Percentiles rank a stretch among this genome's conserved stretches.
Evolutionary conservation across 2,113 vertebrate genomes (phyloP).

Genomic region (Bubo bubo): DNA sequence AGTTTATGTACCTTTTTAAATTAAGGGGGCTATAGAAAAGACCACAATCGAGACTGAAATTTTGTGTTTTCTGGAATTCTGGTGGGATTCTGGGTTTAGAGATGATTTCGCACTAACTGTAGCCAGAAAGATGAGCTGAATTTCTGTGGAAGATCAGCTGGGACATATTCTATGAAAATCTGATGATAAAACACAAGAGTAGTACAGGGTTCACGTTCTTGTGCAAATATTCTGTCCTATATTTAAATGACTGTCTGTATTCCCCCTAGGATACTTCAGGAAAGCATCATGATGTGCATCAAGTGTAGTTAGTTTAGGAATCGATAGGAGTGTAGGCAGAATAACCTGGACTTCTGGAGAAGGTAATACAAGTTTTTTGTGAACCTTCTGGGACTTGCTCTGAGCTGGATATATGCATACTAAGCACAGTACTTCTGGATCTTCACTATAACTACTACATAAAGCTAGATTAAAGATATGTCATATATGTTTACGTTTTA

Average conservation of each 20-base stretch:
- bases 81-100: neutral
- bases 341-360: conserved; percentile 29
- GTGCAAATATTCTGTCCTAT: neutral
- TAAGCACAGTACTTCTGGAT: neutral
- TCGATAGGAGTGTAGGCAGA: neutral
- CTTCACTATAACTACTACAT: neutral
- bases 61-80: neutral
- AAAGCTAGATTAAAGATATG: neutral
- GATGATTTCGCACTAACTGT: neutral
- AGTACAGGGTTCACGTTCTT: neutral
- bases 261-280: conserved; percentile 13
- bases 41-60: neutral
- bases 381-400: neutral
- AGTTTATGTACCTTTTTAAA: neutral
- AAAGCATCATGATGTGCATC: conserved; percentile 3
- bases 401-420: neutral
- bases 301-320: conserved; percentile 38
- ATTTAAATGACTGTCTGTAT: conserved; percentile 18
- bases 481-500: neutral
- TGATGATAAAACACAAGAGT: neutral
- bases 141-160: neutral
- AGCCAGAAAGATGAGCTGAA: neutral
- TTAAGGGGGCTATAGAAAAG: neutral
- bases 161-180: neutral
- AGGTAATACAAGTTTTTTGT: neutral